Conservation (phyloP, 1,140 invertebrate genomes). For the Trichogramma pretiosum region DNA sequence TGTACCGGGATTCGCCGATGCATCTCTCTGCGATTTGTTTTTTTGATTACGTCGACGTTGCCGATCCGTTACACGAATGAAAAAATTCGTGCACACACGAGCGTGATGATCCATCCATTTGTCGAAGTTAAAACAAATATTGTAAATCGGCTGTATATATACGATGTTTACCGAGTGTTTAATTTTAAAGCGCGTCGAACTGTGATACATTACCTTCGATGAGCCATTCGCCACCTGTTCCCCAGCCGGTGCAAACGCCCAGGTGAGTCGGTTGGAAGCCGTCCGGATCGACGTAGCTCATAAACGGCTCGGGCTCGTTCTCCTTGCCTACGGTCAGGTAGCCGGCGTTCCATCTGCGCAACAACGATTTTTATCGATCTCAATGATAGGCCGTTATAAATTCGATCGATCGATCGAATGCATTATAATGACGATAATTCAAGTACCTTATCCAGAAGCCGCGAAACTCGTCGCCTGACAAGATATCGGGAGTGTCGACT, state of each 20-base stretch:
- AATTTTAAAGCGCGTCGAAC: neutral
- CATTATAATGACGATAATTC: neutral
- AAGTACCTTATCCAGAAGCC: constrained; percentile 68
- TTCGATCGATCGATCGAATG: neutral
- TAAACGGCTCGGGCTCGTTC: constrained; percentile 59
- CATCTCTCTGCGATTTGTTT: too few species aligned
- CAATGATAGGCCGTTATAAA: too few species aligned
- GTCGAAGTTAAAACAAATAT: too few species aligned
- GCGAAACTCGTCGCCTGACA: constrained; percentile 61
- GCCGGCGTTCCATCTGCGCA: constrained; percentile 56
- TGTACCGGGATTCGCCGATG: too few species aligned
- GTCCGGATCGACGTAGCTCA: constrained; percentile 61
- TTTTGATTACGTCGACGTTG: too few species aligned
- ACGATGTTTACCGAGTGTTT: neutral
- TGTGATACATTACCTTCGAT: constrained; percentile 62
- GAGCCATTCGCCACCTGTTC: constrained; percentile 70
- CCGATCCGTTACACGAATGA: too few species aligned
- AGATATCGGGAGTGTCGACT: constrained; percentile 58
- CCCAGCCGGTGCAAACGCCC: constrained; percentile 78
- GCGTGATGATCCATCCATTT: too few species aligned
- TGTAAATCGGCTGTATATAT: too few species aligned
- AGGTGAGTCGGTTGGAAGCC: constrained; percentile 61
- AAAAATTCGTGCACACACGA: too few species aligned
- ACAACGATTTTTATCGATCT: too few species aligned
- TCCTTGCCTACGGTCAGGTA: constrained; percentile 58